Base-by-base conservation (phyloP, 1,140 invertebrate genomes). In the Gryllus bimaculatus region DNA sequence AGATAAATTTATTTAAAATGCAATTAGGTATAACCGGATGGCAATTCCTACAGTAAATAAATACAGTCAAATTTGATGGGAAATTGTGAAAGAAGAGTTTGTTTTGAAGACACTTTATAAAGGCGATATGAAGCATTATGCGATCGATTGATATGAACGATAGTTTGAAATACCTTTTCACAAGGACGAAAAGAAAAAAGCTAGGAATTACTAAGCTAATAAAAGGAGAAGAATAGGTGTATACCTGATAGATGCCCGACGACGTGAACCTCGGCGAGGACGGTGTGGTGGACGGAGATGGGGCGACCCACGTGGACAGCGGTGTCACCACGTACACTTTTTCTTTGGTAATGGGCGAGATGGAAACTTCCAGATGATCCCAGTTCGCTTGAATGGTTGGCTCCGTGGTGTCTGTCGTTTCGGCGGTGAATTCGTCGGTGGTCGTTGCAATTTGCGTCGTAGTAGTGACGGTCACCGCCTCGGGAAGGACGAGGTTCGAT, bases 331-430 rank as follows among this genome's bases (percentile, higher is more conserved):
- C 79, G 48, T 81, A 81, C 18, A 81, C 80, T 84, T 92, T 92
- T 85, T 94, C 93, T 81, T 91, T 93, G 8, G 91, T 93, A 73
- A 90, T 84, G 48, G 91, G 89, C 6, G 91, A 91, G 81, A 92
- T 90, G 12, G 91, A 90, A n/a, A 92, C 89, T 83, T 91, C 88
- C 79, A 91, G 87, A 81, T 88, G 84, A 39, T 91, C 89, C 92
- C 92, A 93, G 5, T 87, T 77, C 2, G 76, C 48, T 8, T 77
- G 48, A 8, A 18, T 47, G 8, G 76, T 77, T 39, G 47, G 47
- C 20, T 39, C n/a, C 6, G 47, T 48, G 39, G 48, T 48, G 10
- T 76, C 76, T 13, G 76, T 77, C 15, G 48, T 20, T n/a, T 8
- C 21, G 15, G 47, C n/a, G 15, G 39, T 54, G 47, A 10, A 15